A percentile compares a stretch with the other conserved stretches of the same genome.
phyloP scores from a whole-genome alignment of 1,140 invertebrate genomes.

The Pemphigus obesinymphae region DNA sequence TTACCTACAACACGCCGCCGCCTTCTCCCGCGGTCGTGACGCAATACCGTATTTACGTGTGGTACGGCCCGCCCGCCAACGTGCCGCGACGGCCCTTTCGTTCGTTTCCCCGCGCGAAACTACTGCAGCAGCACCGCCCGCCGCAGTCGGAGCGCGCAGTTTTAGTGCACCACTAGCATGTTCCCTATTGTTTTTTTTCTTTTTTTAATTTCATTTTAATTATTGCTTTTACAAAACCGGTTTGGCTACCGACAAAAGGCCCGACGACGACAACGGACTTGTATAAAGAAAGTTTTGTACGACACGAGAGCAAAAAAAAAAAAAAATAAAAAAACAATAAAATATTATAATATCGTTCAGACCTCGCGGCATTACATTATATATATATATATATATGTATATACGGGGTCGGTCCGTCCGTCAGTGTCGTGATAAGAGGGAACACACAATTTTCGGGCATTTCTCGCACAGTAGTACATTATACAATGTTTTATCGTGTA shows the following conservation, averaged over 20 bases:
- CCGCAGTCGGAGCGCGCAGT: too few relatives aligned
- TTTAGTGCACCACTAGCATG: too few relatives aligned
- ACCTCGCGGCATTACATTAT: too few relatives aligned
- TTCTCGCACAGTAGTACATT: too few relatives aligned
- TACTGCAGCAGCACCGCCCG: not conserved
- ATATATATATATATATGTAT: too few relatives aligned
- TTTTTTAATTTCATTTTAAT: not conserved
- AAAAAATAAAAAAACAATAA: not conserved
- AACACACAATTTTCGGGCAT: too few relatives aligned
- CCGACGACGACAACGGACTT: not conserved
- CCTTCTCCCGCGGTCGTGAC: not conserved
- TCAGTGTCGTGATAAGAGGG: too few relatives aligned
- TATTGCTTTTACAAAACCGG: slow-evolving; percentile 25
- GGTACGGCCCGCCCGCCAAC: not conserved
- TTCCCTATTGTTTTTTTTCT: too few relatives aligned
- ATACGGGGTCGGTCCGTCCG: too few relatives aligned
- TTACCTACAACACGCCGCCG: too few relatives aligned
- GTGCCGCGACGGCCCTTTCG: not conserved
- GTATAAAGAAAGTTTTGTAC: not conserved
- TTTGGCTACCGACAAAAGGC: not conserved
- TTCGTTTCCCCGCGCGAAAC: not conserved
- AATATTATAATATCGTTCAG: not conserved
- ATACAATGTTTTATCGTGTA: too few relatives aligned
- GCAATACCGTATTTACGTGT: slow-evolving; percentile 6
- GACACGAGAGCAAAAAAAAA: not conserved